Evolutionary conservation across 1,140 invertebrate species (phyloP), one percentile per base, ranked within the genome.

Genomic region (Caerostris darwini): DNA sequence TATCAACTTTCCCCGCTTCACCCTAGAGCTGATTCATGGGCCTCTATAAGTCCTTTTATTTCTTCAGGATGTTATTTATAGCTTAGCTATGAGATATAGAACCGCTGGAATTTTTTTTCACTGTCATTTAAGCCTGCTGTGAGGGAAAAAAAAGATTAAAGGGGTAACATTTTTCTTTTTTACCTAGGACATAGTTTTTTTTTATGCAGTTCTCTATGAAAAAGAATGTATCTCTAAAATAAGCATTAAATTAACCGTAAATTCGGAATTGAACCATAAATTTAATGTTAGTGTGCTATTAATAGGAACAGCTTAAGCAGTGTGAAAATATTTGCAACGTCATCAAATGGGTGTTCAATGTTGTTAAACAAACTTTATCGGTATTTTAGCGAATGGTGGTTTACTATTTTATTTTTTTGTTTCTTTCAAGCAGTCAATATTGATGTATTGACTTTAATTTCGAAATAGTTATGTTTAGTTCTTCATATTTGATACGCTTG

Each of bases 201-300:
- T 17, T 34, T 34, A 34, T 34, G 6, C 58, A n/a, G 57, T 61
- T 34, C 54, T 91, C 19, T 92, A 85, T 92, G 90, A 92, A 92
- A 92, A 85, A 92, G 90, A 92, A 92, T 92, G 90, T 92, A 77
- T 56, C 58, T 83, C 90, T 92, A 92, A 92, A 92, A 92, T 92
- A 92, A 81, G 59, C 90, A 92, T 92, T 92, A 92, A 92, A 92
- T 83, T 92, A 92, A 92, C 90, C 81, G 90, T 92, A 83, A 92
- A 92, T 92, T 92, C 81, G 14, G 59, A 92, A 92, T 92, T 85
- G 90, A 83, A 92, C 61, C 90, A 85, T 92, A 92, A 85, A 91
- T 77, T 81, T 91, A 81, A 91, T 71, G 90, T 71, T 91, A 71
- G 90, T 77, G 69, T 57, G 90, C 90, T 91, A 81, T 91, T 91